A percentile compares a stretch with the other conserved stretches of the same genome.
Conservation (phyloP, 1,140 invertebrate species). For the Wiebesia pumilae region DNA sequence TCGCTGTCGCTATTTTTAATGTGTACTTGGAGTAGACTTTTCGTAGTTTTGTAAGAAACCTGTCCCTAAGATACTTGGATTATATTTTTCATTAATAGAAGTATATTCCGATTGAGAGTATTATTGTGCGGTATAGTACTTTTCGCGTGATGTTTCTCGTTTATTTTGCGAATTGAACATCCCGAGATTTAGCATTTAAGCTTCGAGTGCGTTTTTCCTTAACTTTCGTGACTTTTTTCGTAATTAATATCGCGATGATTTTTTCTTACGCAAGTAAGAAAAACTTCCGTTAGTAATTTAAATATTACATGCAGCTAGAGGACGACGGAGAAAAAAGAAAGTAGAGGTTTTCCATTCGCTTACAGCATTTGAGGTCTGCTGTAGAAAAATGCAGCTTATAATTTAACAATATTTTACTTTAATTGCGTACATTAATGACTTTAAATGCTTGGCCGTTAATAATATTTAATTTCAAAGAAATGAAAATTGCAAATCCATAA, state of each 20-base stretch:
- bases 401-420: conserved; percentile 29
- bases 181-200: not conserved
- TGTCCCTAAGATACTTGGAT: not conserved
- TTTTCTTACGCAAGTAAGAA: conserved; percentile 32
- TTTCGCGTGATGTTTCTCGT: not conserved
- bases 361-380: not conserved
- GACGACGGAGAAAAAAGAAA: conserved; percentile 37
- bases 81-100: too few species aligned
- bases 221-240: not conserved
- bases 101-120: too few species aligned
- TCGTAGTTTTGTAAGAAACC: not conserved
- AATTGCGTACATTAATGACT: not conserved
- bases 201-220: not conserved
- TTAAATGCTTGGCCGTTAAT: not conserved
- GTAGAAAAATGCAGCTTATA: conserved; percentile 44
- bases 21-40: not conserved
- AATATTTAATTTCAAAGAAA: not conserved
- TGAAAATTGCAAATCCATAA: not conserved
- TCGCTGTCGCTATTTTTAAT: not conserved
- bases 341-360: conserved; percentile 36
- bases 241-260: conserved; percentile 28
- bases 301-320: conserved; percentile 13
- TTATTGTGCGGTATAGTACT: not conserved
- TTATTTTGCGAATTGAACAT: not conserved
- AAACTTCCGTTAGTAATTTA: conserved; percentile 45